Base-by-base conservation (phyloP, 2,113 vertebrate species). In the Lasiurus borealis region DNA sequence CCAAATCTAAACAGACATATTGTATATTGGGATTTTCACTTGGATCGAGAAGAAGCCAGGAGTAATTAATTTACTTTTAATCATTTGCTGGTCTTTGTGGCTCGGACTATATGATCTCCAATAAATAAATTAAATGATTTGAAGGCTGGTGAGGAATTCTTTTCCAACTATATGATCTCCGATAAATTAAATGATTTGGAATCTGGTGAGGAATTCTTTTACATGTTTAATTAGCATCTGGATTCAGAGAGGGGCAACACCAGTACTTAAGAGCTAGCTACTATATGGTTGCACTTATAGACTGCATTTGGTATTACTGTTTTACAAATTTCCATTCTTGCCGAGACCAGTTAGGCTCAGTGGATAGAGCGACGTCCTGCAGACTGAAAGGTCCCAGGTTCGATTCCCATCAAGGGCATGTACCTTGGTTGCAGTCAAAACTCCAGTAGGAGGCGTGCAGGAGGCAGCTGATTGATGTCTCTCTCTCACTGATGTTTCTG, bases 1-100 rank as follows among this genome's bases (percentile, higher is more conserved):
- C 64, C 19, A 96, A 80, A 72, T 71, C 31, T 83, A 80, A 89
- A 90, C 15, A 81, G n/a, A 2, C 27, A 10, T 72, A 31, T 21
- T 77, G 3, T 36, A 75, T 69, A 8, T 73, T 94, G 52, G 9
- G 36, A 88, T 88, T 82, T 68, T 57, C 50, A 44, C 31, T 77
- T 89, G 19, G 7, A 44, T 83, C 27, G 93, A 75, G 64, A 71
- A 85, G 19, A 34, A 25, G 3, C 44, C 71, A 64, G 62, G 50
- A 95, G 52, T 44, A 88, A 90, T 25, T 85, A 72, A 77, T 85
- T 85, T 88, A 40, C 54, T 85, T 88, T 81, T 85, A 78, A 85
- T 62, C 82, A 82, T 21, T 90, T 88, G n/a, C 18, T 82, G 80
- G 46, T 77, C 15, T 69, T 2, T 68, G 54, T 86, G 64, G 23